A percentile compares a stretch with the other conserved stretches of the same genome.
phyloP scores from a whole-genome alignment of 2,113 vertebrate genomes.

The Vulpes vulpes region DNA sequence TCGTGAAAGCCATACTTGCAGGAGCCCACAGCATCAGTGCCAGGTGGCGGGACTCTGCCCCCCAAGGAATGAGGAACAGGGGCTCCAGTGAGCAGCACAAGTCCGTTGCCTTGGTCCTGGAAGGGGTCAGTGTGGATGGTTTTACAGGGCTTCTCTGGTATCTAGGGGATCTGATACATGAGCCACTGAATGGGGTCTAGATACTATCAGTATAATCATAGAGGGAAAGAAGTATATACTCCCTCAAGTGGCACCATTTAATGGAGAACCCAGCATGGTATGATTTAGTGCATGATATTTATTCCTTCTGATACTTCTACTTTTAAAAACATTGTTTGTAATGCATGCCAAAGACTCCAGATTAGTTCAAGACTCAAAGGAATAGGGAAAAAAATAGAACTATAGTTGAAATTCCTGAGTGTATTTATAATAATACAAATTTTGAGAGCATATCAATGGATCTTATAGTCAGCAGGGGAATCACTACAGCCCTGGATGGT shows the following conservation, averaged over 20 bases:
- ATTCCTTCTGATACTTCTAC: background rate
- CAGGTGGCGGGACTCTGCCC: background rate
- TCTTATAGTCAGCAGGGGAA: background rate
- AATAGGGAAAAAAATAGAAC: background rate
- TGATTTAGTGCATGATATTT: background rate
- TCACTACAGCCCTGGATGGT: background rate
- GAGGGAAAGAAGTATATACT: background rate
- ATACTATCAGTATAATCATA: background rate
- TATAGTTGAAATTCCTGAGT: background rate
- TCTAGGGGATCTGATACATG: background rate
- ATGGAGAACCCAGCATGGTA: background rate
- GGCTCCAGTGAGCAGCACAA: background rate
- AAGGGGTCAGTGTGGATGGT: background rate
- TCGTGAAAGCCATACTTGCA: background rate
- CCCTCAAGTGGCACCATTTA: background rate
- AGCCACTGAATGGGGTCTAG: background rate
- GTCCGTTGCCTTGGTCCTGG: background rate
- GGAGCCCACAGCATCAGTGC: background rate
- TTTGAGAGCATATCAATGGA: background rate
- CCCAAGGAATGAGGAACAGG: fast-evolving
- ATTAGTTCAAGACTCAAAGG: background rate
- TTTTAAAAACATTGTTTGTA: conserved; percentile 13
- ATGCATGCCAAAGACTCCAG: background rate
- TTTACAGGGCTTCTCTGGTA: background rate
- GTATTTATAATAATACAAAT: conserved; percentile 6